These are phyloP conservation scores for Crotalus horridus DNA, from an alignment of 2,113 vertebrate species.

Conservation along the genomic window DNA sequence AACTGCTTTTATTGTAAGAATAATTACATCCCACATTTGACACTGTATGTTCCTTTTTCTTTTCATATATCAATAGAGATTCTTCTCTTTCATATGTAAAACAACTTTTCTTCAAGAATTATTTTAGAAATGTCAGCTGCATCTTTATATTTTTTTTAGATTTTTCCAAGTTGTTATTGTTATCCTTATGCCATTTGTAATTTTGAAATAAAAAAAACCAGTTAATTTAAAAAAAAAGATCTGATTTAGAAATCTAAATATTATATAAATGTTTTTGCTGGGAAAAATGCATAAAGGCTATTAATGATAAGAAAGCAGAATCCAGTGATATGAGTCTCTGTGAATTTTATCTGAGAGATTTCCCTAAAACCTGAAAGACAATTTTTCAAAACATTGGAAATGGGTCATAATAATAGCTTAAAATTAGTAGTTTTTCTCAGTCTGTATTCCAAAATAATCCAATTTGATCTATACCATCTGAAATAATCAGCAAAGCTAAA, in stretches of 20 bases:
- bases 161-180: background rate
- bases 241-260: background rate
- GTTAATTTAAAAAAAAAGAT: background rate
- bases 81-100: background rate
- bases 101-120: background rate
- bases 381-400: background rate
- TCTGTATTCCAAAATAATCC: background rate
- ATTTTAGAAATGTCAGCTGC: background rate
- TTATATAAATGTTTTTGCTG: background rate
- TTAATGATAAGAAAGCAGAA: constrained; percentile 16
- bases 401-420: background rate
- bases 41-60: background rate
- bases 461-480: background rate
- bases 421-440: background rate
- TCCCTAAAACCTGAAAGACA: background rate
- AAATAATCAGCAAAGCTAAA: background rate
- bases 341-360: background rate
- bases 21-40: background rate
- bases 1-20: background rate
- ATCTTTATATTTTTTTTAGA: background rate
- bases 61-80: background rate
- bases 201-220: background rate
- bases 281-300: background rate
- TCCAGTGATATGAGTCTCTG: background rate
- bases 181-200: background rate